Percentiles rank a stretch among this genome's conserved stretches.
phyloP scores from a whole-genome alignment of 2,797 vertebrate genomes.

The Microctenopoma lineatum region DNA sequence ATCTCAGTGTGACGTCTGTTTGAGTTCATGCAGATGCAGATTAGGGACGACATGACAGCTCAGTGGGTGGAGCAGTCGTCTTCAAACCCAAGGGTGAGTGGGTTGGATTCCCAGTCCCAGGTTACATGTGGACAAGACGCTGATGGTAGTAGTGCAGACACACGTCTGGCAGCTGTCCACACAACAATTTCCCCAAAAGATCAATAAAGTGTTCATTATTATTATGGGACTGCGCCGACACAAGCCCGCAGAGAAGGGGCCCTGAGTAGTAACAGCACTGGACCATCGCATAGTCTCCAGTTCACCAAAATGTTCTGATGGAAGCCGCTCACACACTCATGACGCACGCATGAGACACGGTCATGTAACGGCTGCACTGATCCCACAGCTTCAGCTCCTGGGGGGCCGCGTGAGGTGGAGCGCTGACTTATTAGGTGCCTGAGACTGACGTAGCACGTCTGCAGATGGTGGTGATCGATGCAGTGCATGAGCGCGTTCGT shows the following conservation, averaged over 20 bases:
- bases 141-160: too few relatives aligned
- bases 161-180: too few relatives aligned
- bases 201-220: too few relatives aligned
- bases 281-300: conserved; percentile 25
- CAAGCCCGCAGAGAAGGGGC: conserved; percentile 2
- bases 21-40: too few relatives aligned
- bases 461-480: too few relatives aligned
- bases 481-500: neutral
- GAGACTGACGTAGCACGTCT: conserved; percentile 5
- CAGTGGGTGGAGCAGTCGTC: too few relatives aligned
- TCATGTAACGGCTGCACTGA: neutral
- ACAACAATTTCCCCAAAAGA: too few relatives aligned
- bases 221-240: neutral
- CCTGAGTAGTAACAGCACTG: neutral
- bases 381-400: neutral
- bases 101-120: too few relatives aligned
- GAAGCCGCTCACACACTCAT: neutral
- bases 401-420: neutral
- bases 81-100: too few relatives aligned
- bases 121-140: too few relatives aligned
- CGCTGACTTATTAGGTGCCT: conserved; percentile 4
- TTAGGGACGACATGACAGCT: too few relatives aligned
- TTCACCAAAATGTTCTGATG: neutral
- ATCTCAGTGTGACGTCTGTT: too few relatives aligned
- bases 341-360: conserved; percentile 1